Conservation (phyloP, 2,888 invertebrate genomes). For the Tenthredo distinguenda region DNA sequence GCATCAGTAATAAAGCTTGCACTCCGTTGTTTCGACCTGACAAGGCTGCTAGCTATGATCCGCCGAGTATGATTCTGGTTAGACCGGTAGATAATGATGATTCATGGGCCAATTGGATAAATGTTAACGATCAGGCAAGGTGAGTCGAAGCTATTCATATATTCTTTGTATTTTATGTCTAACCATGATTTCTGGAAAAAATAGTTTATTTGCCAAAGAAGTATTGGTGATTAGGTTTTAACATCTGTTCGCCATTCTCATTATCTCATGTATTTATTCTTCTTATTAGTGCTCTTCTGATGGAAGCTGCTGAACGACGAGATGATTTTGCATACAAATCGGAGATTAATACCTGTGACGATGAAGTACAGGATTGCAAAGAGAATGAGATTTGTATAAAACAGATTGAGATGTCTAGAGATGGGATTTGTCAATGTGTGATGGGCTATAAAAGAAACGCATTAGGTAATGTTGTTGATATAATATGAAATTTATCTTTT, state of each 20-base stretch:
- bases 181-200: background rate
- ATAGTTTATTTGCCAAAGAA: background rate
- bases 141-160: background rate
- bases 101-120: constrained; percentile 78
- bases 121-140: constrained; percentile 58
- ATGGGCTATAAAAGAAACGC: constrained; percentile 81
- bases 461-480: constrained; percentile 50
- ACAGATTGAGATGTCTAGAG: constrained; percentile 80
- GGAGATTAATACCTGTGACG: constrained; percentile 82
- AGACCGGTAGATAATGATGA: constrained; percentile 84
- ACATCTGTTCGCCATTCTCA: constrained; percentile 34
- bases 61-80: constrained; percentile 88
- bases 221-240: constrained; percentile 49
- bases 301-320: constrained; percentile 64
- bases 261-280: background rate
- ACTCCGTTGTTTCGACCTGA: constrained; percentile 84
- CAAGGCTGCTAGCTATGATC: constrained; percentile 79
- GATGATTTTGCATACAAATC: constrained; percentile 75
- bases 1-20: constrained; percentile 86
- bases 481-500: background rate
- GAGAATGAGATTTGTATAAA: constrained; percentile 86
- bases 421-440: constrained; percentile 87
- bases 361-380: constrained; percentile 82
- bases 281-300: constrained; percentile 66
- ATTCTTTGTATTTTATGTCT: background rate